Base-by-base conservation (phyloP, 2,797 vertebrate species). In the Vultur gryphus region DNA sequence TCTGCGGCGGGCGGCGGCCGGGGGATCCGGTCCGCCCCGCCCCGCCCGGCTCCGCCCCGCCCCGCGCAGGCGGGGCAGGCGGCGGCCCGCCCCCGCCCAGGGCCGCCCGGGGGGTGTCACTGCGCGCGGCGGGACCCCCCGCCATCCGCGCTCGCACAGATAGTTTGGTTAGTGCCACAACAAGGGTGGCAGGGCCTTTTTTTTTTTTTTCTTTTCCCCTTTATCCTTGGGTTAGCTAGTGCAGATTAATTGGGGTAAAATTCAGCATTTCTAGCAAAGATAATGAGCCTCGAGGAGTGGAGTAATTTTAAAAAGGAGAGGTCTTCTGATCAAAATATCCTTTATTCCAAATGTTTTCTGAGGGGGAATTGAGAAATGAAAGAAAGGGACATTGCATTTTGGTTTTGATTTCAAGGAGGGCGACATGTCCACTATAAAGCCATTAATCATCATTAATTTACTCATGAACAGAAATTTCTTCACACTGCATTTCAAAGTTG, bases 141-240 rank as follows among this genome's bases (percentile, higher is more conserved):
- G 8, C 6, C 21, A 2, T 9, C 51, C 11, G 43, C 35, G 8
- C 25, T 17, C 23, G 26, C 39, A 1, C 35, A 7, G 62, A 4
- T 8, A 14, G 10, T 9, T 4, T 13, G 31, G 39, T 5, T 17
- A 1, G 61, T 0, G 61, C 20, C 8, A 15, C 1, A 4, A 16
- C 10, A 0, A 0, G 3, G 25, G 11, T 10, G n/a, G 1, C 3
- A 0, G 2, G 10, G 15, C 1, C 7, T 31, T 28, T 4, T 0
- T 1, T 1, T 6, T 19, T 24, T 25, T 39, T 9, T 6, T 19
- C 6, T n/a, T 11, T 4, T 0, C 11, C 4, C 7, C 10, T 17
- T 24, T 26, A 1, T 14, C 37, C 11, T 33, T 11, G n/a, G 11
- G 39, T 33, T 39, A 31, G 28, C 25, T 23, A 84, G 29, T 12